phyloP scores from a whole-genome alignment of 2,113 vertebrate genomes.

The Trachemys scripta region DNA sequence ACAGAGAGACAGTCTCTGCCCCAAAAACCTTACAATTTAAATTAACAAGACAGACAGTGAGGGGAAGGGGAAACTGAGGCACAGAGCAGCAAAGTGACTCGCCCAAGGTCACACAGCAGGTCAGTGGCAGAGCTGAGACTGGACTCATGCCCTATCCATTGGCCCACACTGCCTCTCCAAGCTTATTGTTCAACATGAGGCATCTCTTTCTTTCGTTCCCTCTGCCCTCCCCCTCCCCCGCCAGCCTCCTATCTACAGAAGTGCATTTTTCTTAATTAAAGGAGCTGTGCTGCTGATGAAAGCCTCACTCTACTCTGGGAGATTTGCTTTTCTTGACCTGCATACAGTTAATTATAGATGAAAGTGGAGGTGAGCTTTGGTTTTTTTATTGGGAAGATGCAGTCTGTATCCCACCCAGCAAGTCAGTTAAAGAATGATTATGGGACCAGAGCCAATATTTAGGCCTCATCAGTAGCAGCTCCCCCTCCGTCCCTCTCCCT shows the following conservation, averaged over 20 bases:
- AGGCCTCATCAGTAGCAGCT: neutral
- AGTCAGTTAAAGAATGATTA: neutral
- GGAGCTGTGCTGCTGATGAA: neutral
- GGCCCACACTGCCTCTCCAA: neutral
- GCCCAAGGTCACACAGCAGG: neutral
- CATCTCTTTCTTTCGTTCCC: neutral
- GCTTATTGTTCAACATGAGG: neutral
- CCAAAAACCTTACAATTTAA: neutral
- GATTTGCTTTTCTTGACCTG: neutral
- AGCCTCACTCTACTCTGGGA: neutral
- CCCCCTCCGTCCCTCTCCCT: neutral
- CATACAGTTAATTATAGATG: neutral
- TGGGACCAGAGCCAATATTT: neutral
- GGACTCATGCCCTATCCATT: neutral
- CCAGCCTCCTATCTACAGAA: neutral
- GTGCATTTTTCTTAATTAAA: neutral
- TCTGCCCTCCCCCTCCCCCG: no score
- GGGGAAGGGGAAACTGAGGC: neutral
- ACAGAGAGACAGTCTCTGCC: neutral
- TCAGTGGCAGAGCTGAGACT: neutral
- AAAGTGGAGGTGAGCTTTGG: neutral
- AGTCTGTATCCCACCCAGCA: neutral
- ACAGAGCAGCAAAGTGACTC: neutral
- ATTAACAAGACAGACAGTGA: neutral
- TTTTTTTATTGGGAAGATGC: neutral